phyloP scores from a whole-genome alignment of 2,888 invertebrate species.

The Pherbina coryleti region DNA sequence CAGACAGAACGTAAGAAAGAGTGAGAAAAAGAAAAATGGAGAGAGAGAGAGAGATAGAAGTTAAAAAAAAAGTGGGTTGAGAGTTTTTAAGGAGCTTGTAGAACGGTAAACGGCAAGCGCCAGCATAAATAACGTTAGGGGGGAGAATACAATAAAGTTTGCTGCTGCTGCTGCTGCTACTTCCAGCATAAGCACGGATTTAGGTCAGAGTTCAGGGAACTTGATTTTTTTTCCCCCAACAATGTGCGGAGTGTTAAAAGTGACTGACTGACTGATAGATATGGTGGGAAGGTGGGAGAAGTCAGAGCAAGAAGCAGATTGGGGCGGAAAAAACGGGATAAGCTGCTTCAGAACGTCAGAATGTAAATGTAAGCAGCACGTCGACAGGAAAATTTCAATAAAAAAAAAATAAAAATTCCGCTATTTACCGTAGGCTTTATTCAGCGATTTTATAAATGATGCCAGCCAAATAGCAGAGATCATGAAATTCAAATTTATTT shows the following conservation, averaged over 20 bases:
- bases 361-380: too few relatives aligned
- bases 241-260: background rate
- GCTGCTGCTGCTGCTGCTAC: slow-evolving; percentile 1
- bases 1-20: background rate
- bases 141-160: background rate
- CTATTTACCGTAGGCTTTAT: too few relatives aligned
- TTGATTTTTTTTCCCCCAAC: slow-evolving; percentile 12
- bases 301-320: background rate
- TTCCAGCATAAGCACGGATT: slow-evolving; percentile 40
- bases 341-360: background rate
- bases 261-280: background rate
- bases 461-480: too few relatives aligned
- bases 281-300: background rate
- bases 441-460: too few relatives aligned
- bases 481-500: too few relatives aligned
- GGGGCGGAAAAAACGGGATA: background rate
- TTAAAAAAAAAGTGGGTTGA: background rate
- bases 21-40: background rate
- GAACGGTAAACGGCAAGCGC: background rate
- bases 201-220: slow-evolving; percentile 54
- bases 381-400: too few relatives aligned
- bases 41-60: background rate
- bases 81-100: background rate
- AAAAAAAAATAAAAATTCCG: too few relatives aligned
- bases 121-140: background rate